phyloP scores from a whole-genome alignment of 2,888 invertebrate genomes.

The Pyrgus malvae region DNA sequence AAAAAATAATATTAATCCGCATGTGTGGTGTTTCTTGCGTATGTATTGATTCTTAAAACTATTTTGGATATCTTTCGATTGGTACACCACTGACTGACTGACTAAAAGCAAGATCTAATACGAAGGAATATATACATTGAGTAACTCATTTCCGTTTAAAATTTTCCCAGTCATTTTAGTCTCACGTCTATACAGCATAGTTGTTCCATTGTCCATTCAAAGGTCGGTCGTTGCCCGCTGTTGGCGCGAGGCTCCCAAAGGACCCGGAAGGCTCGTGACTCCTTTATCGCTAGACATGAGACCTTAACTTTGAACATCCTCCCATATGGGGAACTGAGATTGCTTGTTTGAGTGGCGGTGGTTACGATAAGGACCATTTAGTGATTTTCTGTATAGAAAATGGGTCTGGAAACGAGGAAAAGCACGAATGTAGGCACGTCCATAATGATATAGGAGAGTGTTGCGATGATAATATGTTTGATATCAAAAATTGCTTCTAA shows the following conservation, averaged over 20 bases:
- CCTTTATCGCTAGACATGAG: constrained; percentile 42
- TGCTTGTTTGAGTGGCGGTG: background rate
- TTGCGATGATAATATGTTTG: too few relatives aligned
- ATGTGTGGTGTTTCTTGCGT: too few relatives aligned
- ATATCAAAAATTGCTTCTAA: too few relatives aligned
- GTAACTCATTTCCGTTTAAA: too few relatives aligned
- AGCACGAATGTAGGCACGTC: background rate
- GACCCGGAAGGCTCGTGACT: constrained; percentile 58
- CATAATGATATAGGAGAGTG: background rate
- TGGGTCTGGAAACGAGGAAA: background rate
- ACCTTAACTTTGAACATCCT: constrained; percentile 23
- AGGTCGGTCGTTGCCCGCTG: constrained; percentile 40
- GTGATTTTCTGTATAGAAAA: constrained; percentile 8
- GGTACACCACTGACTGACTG: too few relatives aligned
- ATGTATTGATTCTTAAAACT: too few relatives aligned
- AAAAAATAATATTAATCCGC: too few relatives aligned
- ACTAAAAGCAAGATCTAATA: too few relatives aligned
- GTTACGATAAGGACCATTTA: constrained; percentile 6
- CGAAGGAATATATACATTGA: too few relatives aligned
- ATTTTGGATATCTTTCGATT: too few relatives aligned
- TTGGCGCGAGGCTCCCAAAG: constrained; percentile 29
- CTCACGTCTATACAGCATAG: background rate
- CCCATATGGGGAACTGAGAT: constrained; percentile 21
- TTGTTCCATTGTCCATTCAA: constrained; percentile 35
- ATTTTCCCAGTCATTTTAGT: background rate